phyloP scores from a whole-genome alignment of 2,113 vertebrate species.

The Sphaerodactylus townsendi region DNA sequence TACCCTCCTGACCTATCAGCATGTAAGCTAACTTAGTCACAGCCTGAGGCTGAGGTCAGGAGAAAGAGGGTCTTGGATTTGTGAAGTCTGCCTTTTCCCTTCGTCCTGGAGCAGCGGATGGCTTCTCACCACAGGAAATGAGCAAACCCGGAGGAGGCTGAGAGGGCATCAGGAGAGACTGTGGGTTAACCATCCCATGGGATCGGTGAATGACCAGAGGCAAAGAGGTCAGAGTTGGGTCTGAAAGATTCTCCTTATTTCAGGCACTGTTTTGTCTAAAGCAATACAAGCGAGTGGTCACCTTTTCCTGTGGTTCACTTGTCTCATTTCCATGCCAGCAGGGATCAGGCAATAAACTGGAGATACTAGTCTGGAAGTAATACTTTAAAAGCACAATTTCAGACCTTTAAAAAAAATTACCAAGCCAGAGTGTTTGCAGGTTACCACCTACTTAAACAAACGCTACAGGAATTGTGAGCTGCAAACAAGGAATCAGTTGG shows the following conservation, averaged over 20 bases:
- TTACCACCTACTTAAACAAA: too few species aligned
- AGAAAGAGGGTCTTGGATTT: not conserved
- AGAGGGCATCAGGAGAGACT: not conserved
- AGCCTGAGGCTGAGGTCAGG: not conserved
- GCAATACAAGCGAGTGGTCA: not conserved
- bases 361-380: not conserved
- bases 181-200: not conserved
- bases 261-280: not conserved
- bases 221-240: not conserved
- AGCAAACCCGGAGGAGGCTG: not conserved
- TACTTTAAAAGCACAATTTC: too few species aligned
- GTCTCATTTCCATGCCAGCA: not conserved
- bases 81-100: not conserved
- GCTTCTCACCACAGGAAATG: not conserved
- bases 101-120: not conserved
- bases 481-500: too few species aligned
- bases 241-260: not conserved
- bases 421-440: too few species aligned
- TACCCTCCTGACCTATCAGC: not conserved
- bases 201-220: not conserved
- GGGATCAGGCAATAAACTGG: not conserved
- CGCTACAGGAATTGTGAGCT: too few species aligned
- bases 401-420: too few species aligned
- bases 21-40: not conserved
- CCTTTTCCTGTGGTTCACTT: not conserved